Evolutionary conservation across 1,140 invertebrate species (phyloP).

Genomic region (Bombus affinis): DNA sequence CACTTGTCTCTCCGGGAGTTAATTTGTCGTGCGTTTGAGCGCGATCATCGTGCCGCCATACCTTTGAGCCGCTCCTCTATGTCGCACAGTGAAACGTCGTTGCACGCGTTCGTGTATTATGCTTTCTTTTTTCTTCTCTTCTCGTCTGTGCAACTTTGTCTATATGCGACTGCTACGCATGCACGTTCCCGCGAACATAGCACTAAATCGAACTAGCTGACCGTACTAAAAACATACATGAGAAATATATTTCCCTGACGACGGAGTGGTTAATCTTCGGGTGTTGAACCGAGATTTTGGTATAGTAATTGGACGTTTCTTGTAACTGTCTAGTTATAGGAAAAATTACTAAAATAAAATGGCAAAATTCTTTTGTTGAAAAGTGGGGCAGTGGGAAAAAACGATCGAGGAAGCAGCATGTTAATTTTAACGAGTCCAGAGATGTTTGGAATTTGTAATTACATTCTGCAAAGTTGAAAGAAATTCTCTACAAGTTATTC

Average conservation of each 20-base stretch:
- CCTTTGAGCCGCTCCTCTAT: constrained; percentile 41
- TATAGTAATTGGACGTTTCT: background rate
- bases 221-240: constrained; percentile 34
- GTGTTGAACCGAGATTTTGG: background rate
- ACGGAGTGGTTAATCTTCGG: background rate
- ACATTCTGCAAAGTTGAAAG: constrained; percentile 36
- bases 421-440: constrained; percentile 45
- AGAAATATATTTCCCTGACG: background rate
- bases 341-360: background rate
- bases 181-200: background rate
- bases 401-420: constrained; percentile 11
- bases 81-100: constrained; percentile 35
- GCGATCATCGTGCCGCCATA: constrained; percentile 37
- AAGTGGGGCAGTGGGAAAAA: background rate
- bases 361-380: background rate
- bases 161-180: background rate
- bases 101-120: background rate
- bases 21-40: constrained; percentile 60
- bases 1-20: constrained; percentile 39
- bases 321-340: background rate
- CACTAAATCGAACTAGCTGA: constrained; percentile 23
- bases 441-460: constrained; percentile 57
- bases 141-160: background rate
- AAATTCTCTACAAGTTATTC: constrained; percentile 35
- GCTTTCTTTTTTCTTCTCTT: background rate